Conservation (phyloP, 2,113 vertebrate genomes). For the Ranitomeya variabilis region DNA sequence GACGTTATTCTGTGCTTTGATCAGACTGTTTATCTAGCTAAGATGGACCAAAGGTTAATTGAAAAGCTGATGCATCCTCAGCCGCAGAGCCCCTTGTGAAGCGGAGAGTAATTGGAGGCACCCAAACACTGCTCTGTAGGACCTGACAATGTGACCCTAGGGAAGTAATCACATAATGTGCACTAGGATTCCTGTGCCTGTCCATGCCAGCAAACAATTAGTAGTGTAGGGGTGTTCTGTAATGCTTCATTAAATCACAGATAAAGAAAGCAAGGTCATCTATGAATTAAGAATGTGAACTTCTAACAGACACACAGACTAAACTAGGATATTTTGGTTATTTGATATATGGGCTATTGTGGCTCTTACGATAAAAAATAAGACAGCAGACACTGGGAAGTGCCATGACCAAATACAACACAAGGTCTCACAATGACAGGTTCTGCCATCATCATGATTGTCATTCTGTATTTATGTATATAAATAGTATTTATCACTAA, state of each 20-base stretch:
- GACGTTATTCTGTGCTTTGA: constrained; percentile 52
- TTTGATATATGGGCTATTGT: not conserved
- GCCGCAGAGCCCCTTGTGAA: constrained; percentile 9
- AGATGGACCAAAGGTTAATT: constrained; percentile 55
- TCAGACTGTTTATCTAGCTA: constrained; percentile 51
- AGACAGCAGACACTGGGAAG: not conserved
- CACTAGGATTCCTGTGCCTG: constrained; percentile 21
- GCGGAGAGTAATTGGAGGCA: constrained; percentile 52
- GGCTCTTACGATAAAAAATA: not conserved
- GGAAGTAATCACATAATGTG: not conserved
- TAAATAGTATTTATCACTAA: too few relatives aligned
- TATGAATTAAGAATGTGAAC: too few relatives aligned
- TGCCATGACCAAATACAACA: not conserved
- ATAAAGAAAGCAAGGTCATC: not conserved
- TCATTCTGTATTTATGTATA: too few relatives aligned
- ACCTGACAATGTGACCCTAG: constrained; percentile 33
- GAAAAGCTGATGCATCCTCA: constrained; percentile 51
- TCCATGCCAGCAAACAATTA: constrained; percentile 43
- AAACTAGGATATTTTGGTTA: not conserved
- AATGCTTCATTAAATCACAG: constrained; percentile 10
- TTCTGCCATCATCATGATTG: too few relatives aligned
- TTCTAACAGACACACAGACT: not conserved
- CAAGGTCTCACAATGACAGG: not conserved
- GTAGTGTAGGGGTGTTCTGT: not conserved
- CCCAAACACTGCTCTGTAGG: constrained; percentile 39